Conservation (phyloP, 2,888 invertebrate species). For the Folsomia manolachei region DNA sequence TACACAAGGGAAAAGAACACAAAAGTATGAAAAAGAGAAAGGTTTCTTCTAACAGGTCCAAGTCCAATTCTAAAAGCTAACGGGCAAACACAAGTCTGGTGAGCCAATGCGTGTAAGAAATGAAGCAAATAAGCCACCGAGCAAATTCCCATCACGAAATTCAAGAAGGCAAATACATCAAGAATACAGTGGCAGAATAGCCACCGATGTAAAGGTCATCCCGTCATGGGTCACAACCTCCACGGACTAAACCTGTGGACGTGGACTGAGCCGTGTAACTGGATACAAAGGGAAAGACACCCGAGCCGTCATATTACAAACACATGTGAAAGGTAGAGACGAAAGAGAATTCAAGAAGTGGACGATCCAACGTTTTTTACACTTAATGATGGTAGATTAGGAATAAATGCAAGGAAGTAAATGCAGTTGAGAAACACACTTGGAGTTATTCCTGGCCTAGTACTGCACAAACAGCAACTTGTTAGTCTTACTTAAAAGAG, state of each 20-base stretch:
- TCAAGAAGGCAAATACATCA: constrained; percentile 15
- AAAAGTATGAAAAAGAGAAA: no score
- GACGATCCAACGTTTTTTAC: not conserved
- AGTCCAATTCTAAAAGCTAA: no score
- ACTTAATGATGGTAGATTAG: no score
- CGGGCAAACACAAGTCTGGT: no score
- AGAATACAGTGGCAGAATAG: not conserved
- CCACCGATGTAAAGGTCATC: not conserved
- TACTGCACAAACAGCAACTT: not conserved
- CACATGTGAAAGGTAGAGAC: not conserved
- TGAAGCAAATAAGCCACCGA: not conserved
- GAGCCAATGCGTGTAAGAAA: not conserved
- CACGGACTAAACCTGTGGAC: not conserved
- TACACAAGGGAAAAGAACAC: no score
- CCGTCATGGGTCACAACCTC: not conserved
- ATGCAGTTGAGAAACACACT: not conserved
- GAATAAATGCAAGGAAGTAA: not conserved
- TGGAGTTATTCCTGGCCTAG: not conserved
- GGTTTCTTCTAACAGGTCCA: no score
- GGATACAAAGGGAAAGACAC: not conserved
- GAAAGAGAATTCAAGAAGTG: not conserved
- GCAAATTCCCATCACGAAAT: constrained; percentile 38
- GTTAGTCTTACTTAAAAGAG: not conserved
- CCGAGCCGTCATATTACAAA: not conserved
- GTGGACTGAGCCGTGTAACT: not conserved